Evolutionary conservation across 2,113 vertebrate species (phyloP), one percentile per base, ranked within the genome.

Genomic region (Papio anubis): DNA sequence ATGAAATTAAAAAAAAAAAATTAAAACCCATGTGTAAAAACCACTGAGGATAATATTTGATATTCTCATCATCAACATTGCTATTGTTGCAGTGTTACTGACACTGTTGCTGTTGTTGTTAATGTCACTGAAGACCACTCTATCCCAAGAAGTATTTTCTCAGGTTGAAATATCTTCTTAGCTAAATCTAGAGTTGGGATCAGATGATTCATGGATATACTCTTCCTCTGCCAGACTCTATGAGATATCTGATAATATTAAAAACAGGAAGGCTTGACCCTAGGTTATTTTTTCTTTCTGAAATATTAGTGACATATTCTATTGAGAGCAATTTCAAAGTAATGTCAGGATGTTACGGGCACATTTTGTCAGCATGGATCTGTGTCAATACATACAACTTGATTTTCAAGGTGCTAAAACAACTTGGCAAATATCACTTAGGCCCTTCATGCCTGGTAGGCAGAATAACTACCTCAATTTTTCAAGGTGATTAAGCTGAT

Each of bases 401-500:
- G 43, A 96, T 94, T 82, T 96, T 57, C n/a, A 95, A 92, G 83
- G 45, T 93, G 72, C 85, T 84, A 45, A 90, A 94, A 90, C 84
- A 97, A 95, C 27, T 85, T 95, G 84, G 92, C 92, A 94, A 92
- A 83, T 86, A 90, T 59, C 66, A 75, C 38, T 88, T 85, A 90
- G 89, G 82, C 11, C 87, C 72, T 97, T 97, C 95, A 95, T 91
- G 97, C 94, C 61, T 79, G 55, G 90, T 79, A 88, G 90, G 88
- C 92, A 95, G 88, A 96, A 83, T 86, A 97, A 96, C 87, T 94
- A 93, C 94, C 76, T 96, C 96, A 90, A 91, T 94, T 96, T 97
- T 96, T 98, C 95, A 97, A 97, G 84, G 78, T 97, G 94, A 97
- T 97, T 97, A 98, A 94, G 88, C 85, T 97, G 95, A 97, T 97